A percentile compares a stretch with the other conserved stretches of the same genome.
Evolutionary conservation across 1,140 invertebrate species (phyloP).

Genomic region (Lepidurus packardi): DNA sequence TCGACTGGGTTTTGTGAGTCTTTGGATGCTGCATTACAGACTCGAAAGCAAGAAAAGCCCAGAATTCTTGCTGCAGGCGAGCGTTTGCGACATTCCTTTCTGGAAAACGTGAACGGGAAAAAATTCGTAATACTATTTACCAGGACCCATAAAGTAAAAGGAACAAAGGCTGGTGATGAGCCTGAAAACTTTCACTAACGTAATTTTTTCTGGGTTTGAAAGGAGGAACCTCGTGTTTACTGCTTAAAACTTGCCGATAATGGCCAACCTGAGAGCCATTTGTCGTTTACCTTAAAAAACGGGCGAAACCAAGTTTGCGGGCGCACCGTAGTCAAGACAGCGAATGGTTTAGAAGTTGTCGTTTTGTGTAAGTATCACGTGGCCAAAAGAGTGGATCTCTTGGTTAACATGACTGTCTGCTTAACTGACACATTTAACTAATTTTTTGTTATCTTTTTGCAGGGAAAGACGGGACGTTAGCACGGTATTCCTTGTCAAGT

Average conservation of each 20-base stretch:
- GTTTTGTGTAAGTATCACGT: neutral
- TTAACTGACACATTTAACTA: neutral
- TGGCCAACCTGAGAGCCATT: constrained; percentile 2
- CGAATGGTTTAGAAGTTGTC: neutral
- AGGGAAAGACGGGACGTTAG: constrained; percentile 2
- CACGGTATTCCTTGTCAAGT: neutral
- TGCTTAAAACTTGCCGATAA: neutral
- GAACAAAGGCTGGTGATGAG: neutral
- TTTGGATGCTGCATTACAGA: neutral
- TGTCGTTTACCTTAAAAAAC: neutral
- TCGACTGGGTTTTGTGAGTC: neutral
- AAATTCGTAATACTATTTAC: neutral
- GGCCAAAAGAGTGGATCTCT: too few species aligned
- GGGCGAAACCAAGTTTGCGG: neutral
- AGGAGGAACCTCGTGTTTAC: neutral
- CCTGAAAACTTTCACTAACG: neutral
- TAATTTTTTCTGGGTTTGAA: neutral
- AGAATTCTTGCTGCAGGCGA: neutral
- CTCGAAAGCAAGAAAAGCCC: neutral
- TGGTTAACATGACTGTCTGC: neutral
- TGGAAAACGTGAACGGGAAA: neutral
- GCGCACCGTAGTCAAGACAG: constrained; percentile 2
- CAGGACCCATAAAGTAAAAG: neutral
- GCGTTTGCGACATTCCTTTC: neutral
- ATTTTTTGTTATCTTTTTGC: neutral